Base-by-base conservation (phyloP, 1,140 invertebrate genomes). In the Mya arenaria region DNA sequence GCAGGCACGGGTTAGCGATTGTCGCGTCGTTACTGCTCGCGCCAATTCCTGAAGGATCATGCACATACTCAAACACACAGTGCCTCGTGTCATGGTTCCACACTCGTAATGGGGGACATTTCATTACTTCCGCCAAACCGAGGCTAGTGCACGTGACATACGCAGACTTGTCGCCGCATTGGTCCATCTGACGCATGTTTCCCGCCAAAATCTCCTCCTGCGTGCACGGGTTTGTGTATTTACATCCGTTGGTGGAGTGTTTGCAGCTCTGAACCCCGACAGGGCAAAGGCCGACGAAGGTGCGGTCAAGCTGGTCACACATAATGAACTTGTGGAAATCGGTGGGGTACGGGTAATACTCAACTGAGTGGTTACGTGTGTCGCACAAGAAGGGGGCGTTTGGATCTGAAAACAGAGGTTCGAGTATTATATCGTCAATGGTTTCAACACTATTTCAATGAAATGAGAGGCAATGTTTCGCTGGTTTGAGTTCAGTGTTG, bases 1-100 rank as follows among this genome's bases (percentile, higher is more conserved):
- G 74, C 17, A 58, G 52, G 69, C 84, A 85, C 25, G 84, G 84
- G 62, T 85, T 85, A 17, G 28, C 23, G 3, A 85, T 55, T 32
- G 1, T 73, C 32, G 44, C 39, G 48, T 80, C 66, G 15, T 63
- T 69, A 15, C 56, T 23, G 32, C 30, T 65, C 32, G 19, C 6
- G 4, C 37, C 17, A 19, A 66, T 32, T 25, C 13, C 52, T 34
- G 34, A 19, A 48, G 17, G 10, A 28, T 69, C 55, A 32, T 56
- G 79, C 10, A 82, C 68, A 34, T 36, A 55, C 56, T 74, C 52
- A 48, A 82, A 82, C 23, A 82, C 71, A 32, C 79, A 82, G 19
- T 4, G 19, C 5, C 6, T 32, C 2, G 79, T 55, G 23, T 73
- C 69, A 8, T 74, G 30, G 48, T 82, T 74, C 79, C 79, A 82